Percentiles rank a stretch among this genome's conserved stretches.
Evolutionary conservation across 1,140 invertebrate genomes (phyloP).

Genomic region (Geopemphigus sp.): DNA sequence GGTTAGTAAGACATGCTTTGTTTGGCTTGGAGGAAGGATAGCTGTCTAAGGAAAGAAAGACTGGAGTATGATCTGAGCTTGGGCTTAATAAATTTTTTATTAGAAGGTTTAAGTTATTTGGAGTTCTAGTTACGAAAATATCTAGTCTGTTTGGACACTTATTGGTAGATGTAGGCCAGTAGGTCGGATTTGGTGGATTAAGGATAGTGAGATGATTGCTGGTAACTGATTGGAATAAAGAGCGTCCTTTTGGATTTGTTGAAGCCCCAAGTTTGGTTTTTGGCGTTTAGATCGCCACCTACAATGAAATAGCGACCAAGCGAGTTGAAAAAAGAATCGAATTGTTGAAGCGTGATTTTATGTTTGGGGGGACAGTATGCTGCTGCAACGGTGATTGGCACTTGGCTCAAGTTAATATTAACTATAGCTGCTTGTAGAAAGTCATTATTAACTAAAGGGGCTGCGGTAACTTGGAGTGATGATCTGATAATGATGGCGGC

Average conservation of each 20-base stretch:
- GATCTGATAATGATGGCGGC: too few relatives aligned
- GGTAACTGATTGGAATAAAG: not conserved
- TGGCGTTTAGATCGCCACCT: conserved; percentile 42
- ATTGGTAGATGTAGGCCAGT: not conserved
- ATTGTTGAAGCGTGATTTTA: too few relatives aligned
- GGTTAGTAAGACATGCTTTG: not conserved
- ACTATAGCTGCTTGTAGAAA: conserved; percentile 30
- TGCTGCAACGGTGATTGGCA: conserved; percentile 17
- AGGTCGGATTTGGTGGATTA: not conserved
- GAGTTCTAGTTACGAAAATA: not conserved
- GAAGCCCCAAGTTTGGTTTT: conserved; percentile 26
- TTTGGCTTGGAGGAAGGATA: not conserved
- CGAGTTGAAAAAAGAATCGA: too few relatives aligned
- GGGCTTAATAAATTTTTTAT: not conserved
- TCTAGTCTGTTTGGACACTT: not conserved
- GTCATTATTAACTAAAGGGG: not conserved
- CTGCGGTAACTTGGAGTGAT: conserved; percentile 9
- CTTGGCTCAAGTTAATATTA: conserved; percentile 18
- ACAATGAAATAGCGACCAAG: conserved; percentile 8
- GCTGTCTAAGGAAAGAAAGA: not conserved
- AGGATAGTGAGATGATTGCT: conserved; percentile 1
- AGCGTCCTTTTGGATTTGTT: conserved; percentile 7
- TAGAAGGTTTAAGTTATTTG: not conserved
- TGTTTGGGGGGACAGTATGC: conserved; percentile 37
- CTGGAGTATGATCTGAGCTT: not conserved